phyloP scores from a whole-genome alignment of 2,113 vertebrate genomes.

The Scolopax mira region DNA sequence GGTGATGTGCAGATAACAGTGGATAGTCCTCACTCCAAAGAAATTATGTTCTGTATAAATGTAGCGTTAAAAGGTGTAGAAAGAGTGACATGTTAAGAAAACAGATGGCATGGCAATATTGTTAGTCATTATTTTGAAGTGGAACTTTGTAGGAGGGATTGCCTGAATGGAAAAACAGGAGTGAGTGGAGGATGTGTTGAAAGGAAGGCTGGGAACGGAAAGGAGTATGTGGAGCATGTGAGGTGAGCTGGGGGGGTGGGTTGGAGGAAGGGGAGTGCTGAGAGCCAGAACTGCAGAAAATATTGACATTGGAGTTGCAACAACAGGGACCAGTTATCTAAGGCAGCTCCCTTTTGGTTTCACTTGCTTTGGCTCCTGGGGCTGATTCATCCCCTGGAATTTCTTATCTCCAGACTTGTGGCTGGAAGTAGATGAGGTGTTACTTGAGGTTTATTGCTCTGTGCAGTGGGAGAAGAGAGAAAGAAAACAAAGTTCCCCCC shows the following conservation, averaged over 20 bases:
- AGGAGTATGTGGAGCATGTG: conserved; percentile 13
- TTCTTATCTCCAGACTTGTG: background rate
- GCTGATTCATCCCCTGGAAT: conserved; percentile 14
- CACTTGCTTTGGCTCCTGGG: background rate
- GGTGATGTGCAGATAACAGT: background rate
- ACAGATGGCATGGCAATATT: conserved; percentile 45
- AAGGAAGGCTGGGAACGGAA: background rate
- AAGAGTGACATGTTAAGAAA: conserved; percentile 28
- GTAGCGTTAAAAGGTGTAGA: background rate
- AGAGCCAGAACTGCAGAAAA: background rate
- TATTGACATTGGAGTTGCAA: background rate
- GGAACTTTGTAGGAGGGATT: conserved; percentile 55
- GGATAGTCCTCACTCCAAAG: background rate
- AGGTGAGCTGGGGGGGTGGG: background rate
- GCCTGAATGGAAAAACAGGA: conserved; percentile 34
- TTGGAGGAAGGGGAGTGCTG: background rate
- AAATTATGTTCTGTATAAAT: background rate
- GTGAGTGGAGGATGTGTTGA: conserved; percentile 25
- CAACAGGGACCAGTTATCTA: conserved; percentile 24
- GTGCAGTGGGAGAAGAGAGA: conserved; percentile 8
- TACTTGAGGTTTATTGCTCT: conserved; percentile 2
- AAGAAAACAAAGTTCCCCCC: background rate
- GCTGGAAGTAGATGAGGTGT: background rate
- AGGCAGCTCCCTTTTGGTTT: conserved; percentile 30
- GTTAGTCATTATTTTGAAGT: conserved; percentile 45